These are phyloP conservation scores for Drosophila malerkotliana DNA, from an alignment of 1,140 invertebrate species.

Conservation along the genomic window DNA sequence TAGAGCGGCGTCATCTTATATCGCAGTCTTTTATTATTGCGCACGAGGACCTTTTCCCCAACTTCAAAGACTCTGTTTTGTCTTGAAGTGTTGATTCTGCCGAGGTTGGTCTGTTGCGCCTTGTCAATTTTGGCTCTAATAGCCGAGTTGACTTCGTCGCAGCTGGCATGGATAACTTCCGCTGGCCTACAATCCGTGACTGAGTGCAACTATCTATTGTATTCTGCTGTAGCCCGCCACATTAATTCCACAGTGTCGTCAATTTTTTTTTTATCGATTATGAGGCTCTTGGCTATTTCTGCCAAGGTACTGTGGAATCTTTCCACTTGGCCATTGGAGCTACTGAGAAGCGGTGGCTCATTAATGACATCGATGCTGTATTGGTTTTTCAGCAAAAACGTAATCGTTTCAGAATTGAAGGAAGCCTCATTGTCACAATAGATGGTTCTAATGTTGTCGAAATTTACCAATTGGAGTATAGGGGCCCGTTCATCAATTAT, in stretches of 20 bases:
- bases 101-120: neutral
- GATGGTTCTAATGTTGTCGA: constrained; percentile 27
- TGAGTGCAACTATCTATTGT: neutral
- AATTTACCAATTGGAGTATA: constrained; percentile 21
- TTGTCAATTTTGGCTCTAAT: constrained; percentile 2
- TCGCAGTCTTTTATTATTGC: too few relatives aligned
- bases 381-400: too few relatives aligned
- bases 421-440: too few relatives aligned
- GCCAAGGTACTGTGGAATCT: too few relatives aligned
- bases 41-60: neutral
- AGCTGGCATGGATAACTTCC: too few relatives aligned
- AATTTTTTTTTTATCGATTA: constrained; percentile 1
- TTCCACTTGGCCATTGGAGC: too few relatives aligned
- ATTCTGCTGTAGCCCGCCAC: neutral
- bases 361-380: too few relatives aligned
- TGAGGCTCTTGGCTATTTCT: neutral
- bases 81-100: neutral
- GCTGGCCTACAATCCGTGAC: too few relatives aligned
- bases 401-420: too few relatives aligned
- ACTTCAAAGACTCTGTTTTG: constrained; percentile 3
- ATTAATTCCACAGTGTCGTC: constrained; percentile 3
- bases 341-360: too few relatives aligned
- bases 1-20: neutral
- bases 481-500: too few relatives aligned
- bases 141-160: neutral